phyloP scores from a whole-genome alignment of 1,140 invertebrate species.

The Leucophenga varia region DNA sequence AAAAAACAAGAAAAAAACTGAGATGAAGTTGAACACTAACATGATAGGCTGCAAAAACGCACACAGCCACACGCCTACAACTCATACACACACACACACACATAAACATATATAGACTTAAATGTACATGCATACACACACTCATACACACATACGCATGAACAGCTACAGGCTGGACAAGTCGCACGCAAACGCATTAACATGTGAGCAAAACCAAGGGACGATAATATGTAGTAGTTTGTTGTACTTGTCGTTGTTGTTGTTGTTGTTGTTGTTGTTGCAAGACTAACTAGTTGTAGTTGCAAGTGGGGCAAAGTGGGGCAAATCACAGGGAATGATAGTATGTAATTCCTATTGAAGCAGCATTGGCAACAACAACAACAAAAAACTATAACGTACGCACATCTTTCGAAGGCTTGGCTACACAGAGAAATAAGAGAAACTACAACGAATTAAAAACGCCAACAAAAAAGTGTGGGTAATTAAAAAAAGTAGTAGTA shows the following conservation, averaged over 20 bases:
- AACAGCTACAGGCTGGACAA: slow-evolving; percentile 16
- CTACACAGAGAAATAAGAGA: too few species aligned
- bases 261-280: slow-evolving; percentile 23
- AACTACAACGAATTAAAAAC: too few species aligned
- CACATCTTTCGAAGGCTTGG: too few species aligned
- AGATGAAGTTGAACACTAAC: slow-evolving; percentile 46
- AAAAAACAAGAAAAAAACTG: slow-evolving; percentile 26
- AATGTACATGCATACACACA: neutral
- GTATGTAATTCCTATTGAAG: slow-evolving; percentile 53
- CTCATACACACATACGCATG: slow-evolving; percentile 7
- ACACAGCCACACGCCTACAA: too few species aligned
- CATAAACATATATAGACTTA: too few species aligned
- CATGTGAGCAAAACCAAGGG: slow-evolving; percentile 17
- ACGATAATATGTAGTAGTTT: slow-evolving; percentile 27
- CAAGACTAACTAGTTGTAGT: too few species aligned
- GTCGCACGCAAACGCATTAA: slow-evolving; percentile 17
- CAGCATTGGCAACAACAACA: slow-evolving; percentile 21
- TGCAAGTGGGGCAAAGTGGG: too few species aligned
- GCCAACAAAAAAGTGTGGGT: slow-evolving; percentile 49
- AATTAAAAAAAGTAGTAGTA: slow-evolving; percentile 49
- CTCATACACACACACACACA: slow-evolving; percentile 19
- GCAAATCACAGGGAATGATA: too few species aligned
- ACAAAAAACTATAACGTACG: slow-evolving; percentile 15
- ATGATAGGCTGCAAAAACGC: slow-evolving; percentile 50
- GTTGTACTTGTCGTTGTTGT: neutral